Conservation (phyloP, 1,140 invertebrate species). For the Archegozetes longisetosus region DNA sequence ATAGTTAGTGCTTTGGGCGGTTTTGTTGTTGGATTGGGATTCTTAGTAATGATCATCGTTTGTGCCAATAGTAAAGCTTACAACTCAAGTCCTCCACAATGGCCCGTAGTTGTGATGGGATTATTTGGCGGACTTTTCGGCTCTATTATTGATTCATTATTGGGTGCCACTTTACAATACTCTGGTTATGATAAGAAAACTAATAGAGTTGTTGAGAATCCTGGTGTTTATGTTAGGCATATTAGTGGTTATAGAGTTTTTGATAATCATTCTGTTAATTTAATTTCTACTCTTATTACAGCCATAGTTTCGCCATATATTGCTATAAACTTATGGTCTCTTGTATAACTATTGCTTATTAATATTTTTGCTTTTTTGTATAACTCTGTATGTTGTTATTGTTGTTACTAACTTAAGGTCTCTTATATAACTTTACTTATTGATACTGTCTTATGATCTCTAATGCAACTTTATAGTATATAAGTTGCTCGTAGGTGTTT, state of each 20-base stretch:
- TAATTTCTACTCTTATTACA: constrained; percentile 58
- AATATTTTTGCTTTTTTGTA: no score
- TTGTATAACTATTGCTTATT: no score
- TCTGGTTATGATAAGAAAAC: constrained; percentile 42
- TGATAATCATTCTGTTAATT: constrained; percentile 82
- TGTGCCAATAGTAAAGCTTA: not conserved
- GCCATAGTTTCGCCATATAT: constrained; percentile 46
- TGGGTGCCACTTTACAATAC: constrained; percentile 69
- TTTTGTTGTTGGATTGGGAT: constrained; percentile 48
- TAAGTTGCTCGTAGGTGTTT: no score
- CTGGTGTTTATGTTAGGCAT: constrained; percentile 42
- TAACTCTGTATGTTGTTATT: no score
- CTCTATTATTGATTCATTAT: constrained; percentile 60
- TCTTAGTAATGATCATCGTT: constrained; percentile 38
- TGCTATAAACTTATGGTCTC: constrained; percentile 1
- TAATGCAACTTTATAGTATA: no score
- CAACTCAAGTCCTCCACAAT: constrained; percentile 40
- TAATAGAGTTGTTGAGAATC: not conserved
- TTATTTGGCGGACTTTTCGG: constrained; percentile 55
- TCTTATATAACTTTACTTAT: no score
- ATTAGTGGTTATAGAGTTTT: constrained; percentile 57
- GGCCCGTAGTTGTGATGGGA: constrained; percentile 52
- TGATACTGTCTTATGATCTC: no score
- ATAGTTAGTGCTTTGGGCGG: constrained; percentile 56
- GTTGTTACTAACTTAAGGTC: no score